A percentile compares a stretch with the other conserved stretches of the same genome.
These are phyloP conservation scores for Lophochroa leadbeateri DNA, from an alignment of 2,113 vertebrate species.

Conservation along the genomic window DNA sequence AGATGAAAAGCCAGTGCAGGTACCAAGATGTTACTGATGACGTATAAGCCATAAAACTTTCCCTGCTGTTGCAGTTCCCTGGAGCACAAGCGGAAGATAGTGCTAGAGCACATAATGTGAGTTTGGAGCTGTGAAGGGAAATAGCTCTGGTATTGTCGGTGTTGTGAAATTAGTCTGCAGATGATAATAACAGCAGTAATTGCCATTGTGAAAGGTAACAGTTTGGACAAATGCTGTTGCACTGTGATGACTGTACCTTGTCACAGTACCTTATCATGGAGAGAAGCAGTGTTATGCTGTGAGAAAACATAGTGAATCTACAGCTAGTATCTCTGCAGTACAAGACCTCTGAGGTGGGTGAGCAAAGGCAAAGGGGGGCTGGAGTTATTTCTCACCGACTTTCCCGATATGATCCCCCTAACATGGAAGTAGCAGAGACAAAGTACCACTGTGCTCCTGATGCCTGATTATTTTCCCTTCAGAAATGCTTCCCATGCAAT, in stretches of 20 bases:
- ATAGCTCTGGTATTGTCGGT: neutral
- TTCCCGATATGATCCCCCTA: neutral
- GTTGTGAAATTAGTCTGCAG: neutral
- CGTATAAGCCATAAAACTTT: neutral
- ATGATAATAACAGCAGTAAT: neutral
- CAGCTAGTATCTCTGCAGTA: neutral
- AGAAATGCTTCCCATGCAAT: neutral
- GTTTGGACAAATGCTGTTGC: neutral
- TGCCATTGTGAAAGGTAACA: neutral
- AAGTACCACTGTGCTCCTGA: neutral
- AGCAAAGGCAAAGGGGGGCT: neutral
- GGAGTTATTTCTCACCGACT: rapidly evolving
- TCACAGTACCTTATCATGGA: neutral
- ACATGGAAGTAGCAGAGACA: neutral
- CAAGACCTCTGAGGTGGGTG: neutral
- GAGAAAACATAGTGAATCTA: neutral
- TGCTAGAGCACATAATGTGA: neutral
- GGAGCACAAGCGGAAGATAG: neutral
- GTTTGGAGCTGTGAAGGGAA: neutral
- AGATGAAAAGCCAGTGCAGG: neutral
- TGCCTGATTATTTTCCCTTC: neutral
- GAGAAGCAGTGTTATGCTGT: neutral
- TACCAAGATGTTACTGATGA: neutral
- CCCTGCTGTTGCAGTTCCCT: neutral
- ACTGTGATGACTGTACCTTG: neutral